Conservation (phyloP, 2,113 vertebrate species). For the Pica pica region DNA sequence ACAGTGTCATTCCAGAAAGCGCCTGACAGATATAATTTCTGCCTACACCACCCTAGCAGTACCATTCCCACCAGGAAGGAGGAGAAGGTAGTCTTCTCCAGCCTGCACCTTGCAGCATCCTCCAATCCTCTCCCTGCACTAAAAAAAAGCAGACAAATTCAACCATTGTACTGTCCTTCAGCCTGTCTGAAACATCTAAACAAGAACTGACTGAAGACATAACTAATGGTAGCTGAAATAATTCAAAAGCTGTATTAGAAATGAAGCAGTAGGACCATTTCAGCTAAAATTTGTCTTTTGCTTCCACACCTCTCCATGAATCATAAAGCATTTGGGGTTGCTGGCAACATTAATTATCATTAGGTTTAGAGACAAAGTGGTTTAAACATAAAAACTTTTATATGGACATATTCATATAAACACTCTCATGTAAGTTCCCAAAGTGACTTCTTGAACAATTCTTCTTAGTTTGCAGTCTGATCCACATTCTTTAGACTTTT, state of each 20-base stretch:
- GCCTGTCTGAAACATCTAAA: not conserved
- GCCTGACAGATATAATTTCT: not conserved
- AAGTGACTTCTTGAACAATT: not conserved
- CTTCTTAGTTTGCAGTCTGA: not conserved
- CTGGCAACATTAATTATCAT: not conserved
- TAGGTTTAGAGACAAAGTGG: not conserved
- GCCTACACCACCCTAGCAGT: not conserved
- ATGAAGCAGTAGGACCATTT: not conserved
- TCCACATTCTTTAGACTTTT: not conserved
- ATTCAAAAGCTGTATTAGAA: not conserved
- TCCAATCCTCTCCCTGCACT: not conserved
- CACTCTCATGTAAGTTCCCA: not conserved
- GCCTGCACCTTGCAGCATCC: not conserved
- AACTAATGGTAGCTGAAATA: not conserved
- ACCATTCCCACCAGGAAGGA: not conserved
- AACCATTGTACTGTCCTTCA: not conserved
- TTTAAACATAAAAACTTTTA: not conserved
- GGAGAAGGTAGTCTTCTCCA: not conserved
- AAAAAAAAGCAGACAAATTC: not conserved
- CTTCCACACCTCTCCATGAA: not conserved
- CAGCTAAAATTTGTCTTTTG: not conserved
- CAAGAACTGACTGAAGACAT: not conserved
- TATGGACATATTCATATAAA: not conserved
- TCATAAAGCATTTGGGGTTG: not conserved
- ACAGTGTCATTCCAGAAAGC: not conserved